A percentile compares a stretch with the other conserved stretches of the same genome.
These are phyloP conservation scores for Crossaster papposus DNA, from an alignment of 53 echinoderm and acorn worm species.

Conservation along the genomic window DNA sequence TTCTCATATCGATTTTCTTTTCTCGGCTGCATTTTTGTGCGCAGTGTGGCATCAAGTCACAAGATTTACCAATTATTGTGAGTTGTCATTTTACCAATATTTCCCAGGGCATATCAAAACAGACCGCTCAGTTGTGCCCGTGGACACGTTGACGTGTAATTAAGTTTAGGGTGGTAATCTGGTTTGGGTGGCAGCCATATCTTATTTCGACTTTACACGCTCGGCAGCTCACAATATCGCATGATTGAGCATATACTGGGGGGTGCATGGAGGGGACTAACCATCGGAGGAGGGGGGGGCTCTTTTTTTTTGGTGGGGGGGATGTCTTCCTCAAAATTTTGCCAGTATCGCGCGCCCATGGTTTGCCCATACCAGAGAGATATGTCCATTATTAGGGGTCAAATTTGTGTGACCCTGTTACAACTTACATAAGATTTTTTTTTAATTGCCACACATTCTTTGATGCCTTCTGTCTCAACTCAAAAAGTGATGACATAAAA, in stretches of 20 bases:
- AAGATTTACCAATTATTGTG: conserved; percentile 57
- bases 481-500: no score
- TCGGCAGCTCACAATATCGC: conserved; percentile 2
- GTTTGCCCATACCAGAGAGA: no score
- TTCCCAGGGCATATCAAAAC: conserved; percentile 52
- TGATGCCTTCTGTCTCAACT: no score
- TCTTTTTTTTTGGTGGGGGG: neutral
- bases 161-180: conserved; percentile 50
- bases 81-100: conserved; percentile 62
- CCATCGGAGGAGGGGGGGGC: neutral
- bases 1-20: conserved; percentile 17
- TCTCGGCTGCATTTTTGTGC: conserved; percentile 7
- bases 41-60: conserved; percentile 52
- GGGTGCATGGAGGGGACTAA: neutral
- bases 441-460: no score
- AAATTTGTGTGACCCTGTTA: no score
- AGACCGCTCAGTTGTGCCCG: conserved; percentile 1
- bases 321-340: neutral
- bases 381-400: no score
- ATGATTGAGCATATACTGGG: conserved; percentile 1
- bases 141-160: conserved; percentile 16
- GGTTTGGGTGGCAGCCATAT: conserved; percentile 45
- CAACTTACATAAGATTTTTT: no score
- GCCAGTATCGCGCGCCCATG: no score
- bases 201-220: conserved; percentile 5